A percentile compares a stretch with the other conserved stretches of the same genome.
Evolutionary conservation across 2,888 invertebrate species (phyloP).

Genomic region (Rambutsinella grinnellia): DNA sequence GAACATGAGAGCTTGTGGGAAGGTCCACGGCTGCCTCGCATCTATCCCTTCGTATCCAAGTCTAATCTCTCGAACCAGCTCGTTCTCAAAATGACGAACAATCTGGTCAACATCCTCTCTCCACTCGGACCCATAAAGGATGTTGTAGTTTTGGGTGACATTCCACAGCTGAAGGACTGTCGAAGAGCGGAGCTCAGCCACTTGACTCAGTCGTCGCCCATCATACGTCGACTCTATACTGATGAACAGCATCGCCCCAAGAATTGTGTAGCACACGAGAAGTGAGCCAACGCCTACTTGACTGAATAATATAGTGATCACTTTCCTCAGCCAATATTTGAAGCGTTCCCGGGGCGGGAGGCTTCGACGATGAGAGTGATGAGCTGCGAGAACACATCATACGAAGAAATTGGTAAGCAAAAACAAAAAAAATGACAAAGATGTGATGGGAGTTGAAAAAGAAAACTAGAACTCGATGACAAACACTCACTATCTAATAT

Average conservation of each 20-base stretch:
- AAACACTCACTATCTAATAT: slow-evolving; percentile 17
- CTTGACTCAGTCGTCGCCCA: slow-evolving; percentile 56
- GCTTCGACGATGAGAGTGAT: slow-evolving; percentile 24
- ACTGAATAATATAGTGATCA: slow-evolving; percentile 61
- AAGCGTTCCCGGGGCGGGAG: slow-evolving; percentile 38
- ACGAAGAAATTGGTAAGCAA: slow-evolving; percentile 15
- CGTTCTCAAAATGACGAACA: slow-evolving; percentile 64
- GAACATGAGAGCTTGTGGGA: slow-evolving; percentile 68
- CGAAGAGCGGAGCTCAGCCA: slow-evolving; percentile 61
- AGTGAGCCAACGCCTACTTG: slow-evolving; percentile 68
- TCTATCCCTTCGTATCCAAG: slow-evolving; percentile 62
- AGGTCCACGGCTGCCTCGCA: slow-evolving; percentile 67
- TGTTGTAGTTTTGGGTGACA: slow-evolving; percentile 67
- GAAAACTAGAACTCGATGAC: slow-evolving; percentile 31
- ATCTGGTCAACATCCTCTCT: slow-evolving; percentile 61
- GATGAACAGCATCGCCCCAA: slow-evolving; percentile 67
- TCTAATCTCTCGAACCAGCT: slow-evolving; percentile 63
- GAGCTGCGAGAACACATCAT: no score
- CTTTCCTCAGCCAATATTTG: slow-evolving; percentile 61
- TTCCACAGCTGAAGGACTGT: slow-evolving; percentile 67
- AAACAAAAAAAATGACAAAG: slow-evolving; percentile 9
- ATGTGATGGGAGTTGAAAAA: not conserved
- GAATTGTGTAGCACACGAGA: slow-evolving; percentile 67
- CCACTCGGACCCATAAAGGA: slow-evolving; percentile 66
- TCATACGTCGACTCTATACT: slow-evolving; percentile 66